Conservation (phyloP, 92 coral and sea anemone species). For the Actinostola sp. region DNA sequence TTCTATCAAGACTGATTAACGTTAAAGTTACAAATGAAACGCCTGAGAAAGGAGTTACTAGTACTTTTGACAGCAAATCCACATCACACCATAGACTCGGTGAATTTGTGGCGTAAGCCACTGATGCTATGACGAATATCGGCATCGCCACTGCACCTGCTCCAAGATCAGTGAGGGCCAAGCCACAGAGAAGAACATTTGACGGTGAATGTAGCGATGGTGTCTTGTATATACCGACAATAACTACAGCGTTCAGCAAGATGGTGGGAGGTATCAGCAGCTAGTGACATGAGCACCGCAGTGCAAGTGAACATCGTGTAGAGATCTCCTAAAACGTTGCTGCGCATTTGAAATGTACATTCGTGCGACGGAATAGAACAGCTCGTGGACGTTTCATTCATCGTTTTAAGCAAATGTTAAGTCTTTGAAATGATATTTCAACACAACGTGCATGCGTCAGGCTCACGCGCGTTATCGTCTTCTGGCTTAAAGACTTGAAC, state of each 20-base stretch:
- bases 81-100: background rate
- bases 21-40: constrained; percentile 1
- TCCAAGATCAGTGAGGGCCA: constrained; percentile 10
- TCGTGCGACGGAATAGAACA: too few species aligned
- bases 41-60: background rate
- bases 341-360: too few species aligned
- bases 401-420: too few species aligned
- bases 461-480: too few species aligned
- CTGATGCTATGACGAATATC: background rate
- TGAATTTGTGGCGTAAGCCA: background rate
- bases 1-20: background rate
- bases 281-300: too few species aligned
- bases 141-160: constrained; percentile 9
- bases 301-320: too few species aligned
- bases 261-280: too few species aligned
- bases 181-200: constrained; percentile 6
- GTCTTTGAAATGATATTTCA: too few species aligned
- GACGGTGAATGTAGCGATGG: constrained; percentile 12
- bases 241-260: constrained; percentile 1
- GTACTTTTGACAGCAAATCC: background rate
- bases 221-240: constrained; percentile 7
- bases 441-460: too few species aligned
- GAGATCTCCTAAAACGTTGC: too few species aligned
- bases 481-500: too few species aligned
- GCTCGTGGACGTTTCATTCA: too few species aligned